These are phyloP conservation scores for Lasioglossum figueresi DNA, from an alignment of 2,888 invertebrate genomes.

Conservation along the genomic window DNA sequence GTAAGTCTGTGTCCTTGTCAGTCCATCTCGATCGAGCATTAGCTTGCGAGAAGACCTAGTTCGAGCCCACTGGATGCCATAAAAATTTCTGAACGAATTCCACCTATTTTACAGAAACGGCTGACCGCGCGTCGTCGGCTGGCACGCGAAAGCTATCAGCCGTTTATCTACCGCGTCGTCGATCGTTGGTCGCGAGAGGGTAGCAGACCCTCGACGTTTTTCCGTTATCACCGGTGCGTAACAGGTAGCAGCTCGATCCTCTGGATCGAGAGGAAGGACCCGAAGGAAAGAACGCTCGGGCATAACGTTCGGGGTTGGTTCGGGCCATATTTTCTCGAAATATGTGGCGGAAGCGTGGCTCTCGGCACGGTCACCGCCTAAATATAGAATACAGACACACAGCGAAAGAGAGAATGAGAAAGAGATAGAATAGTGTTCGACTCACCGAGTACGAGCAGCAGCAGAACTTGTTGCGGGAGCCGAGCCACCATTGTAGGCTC, in stretches of 20 bases:
- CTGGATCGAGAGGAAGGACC: neutral
- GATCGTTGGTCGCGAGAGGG: neutral
- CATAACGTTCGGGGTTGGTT: conserved; percentile 3
- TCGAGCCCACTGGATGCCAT: neutral
- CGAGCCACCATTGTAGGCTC: conserved; percentile 81
- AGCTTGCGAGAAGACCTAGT: neutral
- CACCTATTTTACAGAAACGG: neutral
- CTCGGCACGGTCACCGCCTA: conserved; percentile 70
- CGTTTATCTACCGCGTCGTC: neutral
- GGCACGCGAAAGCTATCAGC: neutral
- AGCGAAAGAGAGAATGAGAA: neutral
- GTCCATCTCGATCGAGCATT: too few species aligned
- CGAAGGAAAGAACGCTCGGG: neutral
- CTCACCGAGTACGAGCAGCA: conserved; percentile 82
- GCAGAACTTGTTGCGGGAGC: conserved; percentile 82
- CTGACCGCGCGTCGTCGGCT: neutral
- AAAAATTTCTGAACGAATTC: neutral
- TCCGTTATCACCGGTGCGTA: conserved; percentile 28
- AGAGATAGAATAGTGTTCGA: conserved; percentile 25
- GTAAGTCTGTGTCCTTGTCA: too few species aligned
- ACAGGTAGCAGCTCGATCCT: conserved; percentile 42
- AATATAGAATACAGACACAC: conserved; percentile 67
- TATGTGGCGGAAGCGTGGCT: neutral
- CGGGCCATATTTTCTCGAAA: conserved; percentile 7
- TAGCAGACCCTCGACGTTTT: neutral